Conservation (phyloP, 2,797 vertebrate genomes). For the Rhinichthys osculus region DNA sequence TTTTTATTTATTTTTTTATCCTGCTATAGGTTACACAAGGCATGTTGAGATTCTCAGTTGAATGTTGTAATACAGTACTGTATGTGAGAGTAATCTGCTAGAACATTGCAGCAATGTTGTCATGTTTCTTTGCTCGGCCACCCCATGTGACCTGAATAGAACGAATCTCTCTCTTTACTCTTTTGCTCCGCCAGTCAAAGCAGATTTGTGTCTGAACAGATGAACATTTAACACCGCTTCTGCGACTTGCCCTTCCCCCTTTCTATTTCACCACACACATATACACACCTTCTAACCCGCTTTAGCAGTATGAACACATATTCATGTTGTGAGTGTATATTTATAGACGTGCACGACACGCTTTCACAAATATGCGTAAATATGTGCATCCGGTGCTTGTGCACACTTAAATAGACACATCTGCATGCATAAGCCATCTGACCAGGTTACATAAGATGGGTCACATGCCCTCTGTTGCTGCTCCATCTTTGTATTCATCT, state of each 20-base stretch:
- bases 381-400: background rate
- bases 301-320: conserved; percentile 24
- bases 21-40: background rate
- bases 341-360: background rate
- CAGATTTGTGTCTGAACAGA: conserved; percentile 54
- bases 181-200: conserved; percentile 44
- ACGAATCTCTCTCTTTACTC: conserved; percentile 14
- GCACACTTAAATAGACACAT: conserved; percentile 52
- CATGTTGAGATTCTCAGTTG: background rate
- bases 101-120: background rate
- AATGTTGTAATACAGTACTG: background rate
- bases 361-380: conserved; percentile 38
- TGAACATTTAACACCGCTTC: conserved; percentile 39
- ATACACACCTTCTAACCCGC: background rate
- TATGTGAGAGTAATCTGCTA: background rate
- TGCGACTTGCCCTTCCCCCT: conserved; percentile 9
- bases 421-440: conserved; percentile 76
- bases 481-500: background rate
- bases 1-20: background rate
- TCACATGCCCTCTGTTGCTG: conserved; percentile 71
- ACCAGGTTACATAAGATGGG: conserved; percentile 73
- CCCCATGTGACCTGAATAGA: conserved; percentile 26
- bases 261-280: background rate
- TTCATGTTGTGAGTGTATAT: background rate
- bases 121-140: conserved; percentile 20